These are phyloP conservation scores for Temnothorax longispinosus DNA, from an alignment of 1,140 invertebrate genomes.

Conservation along the genomic window DNA sequence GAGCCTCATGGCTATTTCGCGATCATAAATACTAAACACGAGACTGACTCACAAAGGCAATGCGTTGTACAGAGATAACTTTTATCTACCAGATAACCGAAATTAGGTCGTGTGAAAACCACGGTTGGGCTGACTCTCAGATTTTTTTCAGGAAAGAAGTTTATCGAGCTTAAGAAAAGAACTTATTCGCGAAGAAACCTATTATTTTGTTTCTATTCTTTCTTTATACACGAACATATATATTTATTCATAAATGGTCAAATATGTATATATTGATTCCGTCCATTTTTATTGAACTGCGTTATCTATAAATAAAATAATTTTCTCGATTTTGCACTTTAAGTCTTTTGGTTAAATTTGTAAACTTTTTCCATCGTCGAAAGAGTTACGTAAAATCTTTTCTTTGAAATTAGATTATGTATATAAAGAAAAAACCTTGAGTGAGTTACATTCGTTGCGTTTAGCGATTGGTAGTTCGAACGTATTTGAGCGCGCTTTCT, in stretches of 20 bases:
- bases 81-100: slow-evolving; percentile 65
- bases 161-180: neutral
- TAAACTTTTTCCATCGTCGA: neutral
- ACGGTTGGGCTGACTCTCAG: slow-evolving; percentile 4
- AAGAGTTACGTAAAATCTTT: neutral
- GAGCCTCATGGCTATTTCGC: slow-evolving; percentile 31
- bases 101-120: slow-evolving; percentile 63
- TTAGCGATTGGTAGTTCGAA: neutral
- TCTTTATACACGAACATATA: neutral
- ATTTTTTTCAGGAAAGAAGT: neutral
- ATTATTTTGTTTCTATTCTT: neutral
- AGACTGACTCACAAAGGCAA: slow-evolving; percentile 42
- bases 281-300: neutral
- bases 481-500: neutral
- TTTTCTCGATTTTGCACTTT: neutral
- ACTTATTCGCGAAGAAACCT: neutral
- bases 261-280: neutral
- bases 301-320: neutral
- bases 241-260: neutral
- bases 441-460: slow-evolving; percentile 1
- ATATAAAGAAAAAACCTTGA: neutral
- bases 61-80: slow-evolving; percentile 63
- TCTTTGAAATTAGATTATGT: neutral
- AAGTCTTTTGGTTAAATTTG: neutral
- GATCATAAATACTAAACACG: slow-evolving; percentile 69